Percentiles rank a stretch among this genome's conserved stretches.
These are phyloP conservation scores for Sisyra terminalis DNA, from an alignment of 2,888 invertebrate genomes.

Conservation along the genomic window DNA sequence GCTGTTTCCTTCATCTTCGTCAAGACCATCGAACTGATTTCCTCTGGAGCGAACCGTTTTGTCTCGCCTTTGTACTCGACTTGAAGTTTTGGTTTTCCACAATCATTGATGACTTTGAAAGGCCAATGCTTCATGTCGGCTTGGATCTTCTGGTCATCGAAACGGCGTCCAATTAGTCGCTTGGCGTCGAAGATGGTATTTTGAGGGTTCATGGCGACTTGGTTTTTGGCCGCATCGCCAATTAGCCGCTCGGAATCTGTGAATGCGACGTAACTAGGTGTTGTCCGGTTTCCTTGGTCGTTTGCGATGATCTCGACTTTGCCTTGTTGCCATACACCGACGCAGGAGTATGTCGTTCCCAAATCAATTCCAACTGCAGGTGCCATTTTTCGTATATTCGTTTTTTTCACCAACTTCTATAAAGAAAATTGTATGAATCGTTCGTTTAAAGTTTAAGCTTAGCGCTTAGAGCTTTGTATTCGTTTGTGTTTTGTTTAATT, in stretches of 20 bases:
- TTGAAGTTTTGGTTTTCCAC: slow-evolving; percentile 43
- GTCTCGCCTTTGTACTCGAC: slow-evolving; percentile 43
- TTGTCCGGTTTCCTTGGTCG: slow-evolving; percentile 52
- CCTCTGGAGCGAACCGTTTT: slow-evolving; percentile 50
- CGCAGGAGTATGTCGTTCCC: slow-evolving; percentile 78
- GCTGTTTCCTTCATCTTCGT: slow-evolving; percentile 46
- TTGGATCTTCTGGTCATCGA: slow-evolving; percentile 52
- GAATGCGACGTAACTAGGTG: slow-evolving; percentile 56
- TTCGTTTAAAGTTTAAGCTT: not conserved
- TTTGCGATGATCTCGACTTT: slow-evolving; percentile 58
- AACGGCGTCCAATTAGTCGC: slow-evolving; percentile 44
- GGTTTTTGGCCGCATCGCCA: slow-evolving; percentile 49
- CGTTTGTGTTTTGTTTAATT: not conserved
- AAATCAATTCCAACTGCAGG: slow-evolving; percentile 61
- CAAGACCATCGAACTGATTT: slow-evolving; percentile 51
- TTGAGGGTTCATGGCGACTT: slow-evolving; percentile 48
- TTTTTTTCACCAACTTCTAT: not conserved
- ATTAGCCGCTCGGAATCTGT: slow-evolving; percentile 45
- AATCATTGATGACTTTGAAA: slow-evolving; percentile 45
- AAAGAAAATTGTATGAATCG: not conserved
- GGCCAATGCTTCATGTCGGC: slow-evolving; percentile 67
- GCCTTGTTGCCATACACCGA: slow-evolving; percentile 67
- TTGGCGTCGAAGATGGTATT: slow-evolving; percentile 55
- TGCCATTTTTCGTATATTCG: slow-evolving; percentile 3
- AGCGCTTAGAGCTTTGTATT: not conserved